A percentile compares a stretch with the other conserved stretches of the same genome.
phyloP scores from a whole-genome alignment of 2,113 vertebrate species.

The Percina caprodes region DNA sequence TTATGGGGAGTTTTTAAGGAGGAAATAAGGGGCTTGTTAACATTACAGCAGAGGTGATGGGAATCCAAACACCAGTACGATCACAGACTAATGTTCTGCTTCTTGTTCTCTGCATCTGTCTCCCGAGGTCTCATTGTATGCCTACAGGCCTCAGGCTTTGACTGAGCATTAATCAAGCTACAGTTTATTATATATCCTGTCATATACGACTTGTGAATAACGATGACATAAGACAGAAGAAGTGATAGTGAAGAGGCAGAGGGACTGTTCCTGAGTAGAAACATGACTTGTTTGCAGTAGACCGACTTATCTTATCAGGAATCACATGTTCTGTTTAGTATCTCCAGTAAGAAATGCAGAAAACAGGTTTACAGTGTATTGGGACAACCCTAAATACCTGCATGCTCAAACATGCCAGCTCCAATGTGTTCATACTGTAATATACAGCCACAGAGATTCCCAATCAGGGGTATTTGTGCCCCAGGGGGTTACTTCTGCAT shows the following conservation, averaged over 20 bases:
- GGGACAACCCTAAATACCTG: background rate
- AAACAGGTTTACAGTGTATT: background rate
- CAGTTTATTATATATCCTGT: conserved; percentile 31
- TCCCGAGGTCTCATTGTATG: background rate
- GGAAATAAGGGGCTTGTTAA: conserved; percentile 8
- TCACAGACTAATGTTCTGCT: background rate
- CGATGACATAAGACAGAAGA: conserved; percentile 51
- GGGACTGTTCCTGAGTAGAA: conserved; percentile 27
- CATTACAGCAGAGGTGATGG: conserved; percentile 15
- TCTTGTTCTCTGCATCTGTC: conserved; percentile 13
- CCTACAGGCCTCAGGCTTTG: background rate
- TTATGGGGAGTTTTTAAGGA: conserved; percentile 3
- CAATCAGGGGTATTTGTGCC: background rate
- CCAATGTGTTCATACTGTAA: background rate
- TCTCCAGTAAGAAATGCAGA: conserved; percentile 30
- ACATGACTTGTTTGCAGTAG: conserved; percentile 42
- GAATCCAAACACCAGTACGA: conserved; percentile 38
- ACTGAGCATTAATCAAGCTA: conserved; percentile 30
- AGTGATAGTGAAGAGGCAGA: conserved; percentile 24
- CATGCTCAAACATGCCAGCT: background rate
- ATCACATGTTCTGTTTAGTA: conserved; percentile 48
- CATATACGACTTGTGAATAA: background rate
- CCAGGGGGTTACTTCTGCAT: too few relatives aligned
- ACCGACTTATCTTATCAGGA: conserved; percentile 63
- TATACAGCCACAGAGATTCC: background rate